Base-by-base conservation (phyloP, 2,888 invertebrate genomes). In the Blastobasis lacticolella region DNA sequence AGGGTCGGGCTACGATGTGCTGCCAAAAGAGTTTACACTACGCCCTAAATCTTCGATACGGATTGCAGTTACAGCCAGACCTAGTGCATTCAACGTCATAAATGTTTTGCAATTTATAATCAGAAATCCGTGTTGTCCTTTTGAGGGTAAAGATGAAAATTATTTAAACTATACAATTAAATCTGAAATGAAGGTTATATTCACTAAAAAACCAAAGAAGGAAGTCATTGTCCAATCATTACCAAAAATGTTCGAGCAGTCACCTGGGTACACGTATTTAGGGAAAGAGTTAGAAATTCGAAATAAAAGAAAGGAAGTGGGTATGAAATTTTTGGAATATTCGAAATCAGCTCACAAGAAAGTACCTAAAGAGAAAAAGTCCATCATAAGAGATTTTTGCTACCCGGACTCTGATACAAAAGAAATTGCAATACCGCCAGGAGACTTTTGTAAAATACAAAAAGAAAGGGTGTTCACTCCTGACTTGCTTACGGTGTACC, bases 11-110 rank as follows among this genome's bases (percentile, higher is more conserved):
- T 77, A 84, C 54, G 70, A 77, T 49, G 82, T 90, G 4, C 46
- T 59, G 6, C 90, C 91, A 1, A 53, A 64, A 38, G 67, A 60
- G 40, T 79, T 82, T 54, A 64, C 56, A n/a, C 63, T 91, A 49
- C 57, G 63, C 37, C 82, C 90, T 0, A 75, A 76, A 51, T 75
- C 78, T 10, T 73, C 75, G 5, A 72, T 64, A 62, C 64, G 61
- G 52, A 46, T 87, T 54, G 50, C 62, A 1, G 55, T 88, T 48
- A 72, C 71, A 37, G 55, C 78, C 5, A 81, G 71, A 63, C 85
- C 87, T 6, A 73, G 71, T 4, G 62, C 71, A 57, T 65, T 83
- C 23, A 71, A 71, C 60, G 56, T 81, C 37, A 61, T 61, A 51
- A 74, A 69, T 49, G 54, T 51, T 38, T 59, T 85, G 53, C 54